These are phyloP conservation scores for Salvator merianae DNA, from an alignment of 2,113 vertebrate species.

Conservation along the genomic window DNA sequence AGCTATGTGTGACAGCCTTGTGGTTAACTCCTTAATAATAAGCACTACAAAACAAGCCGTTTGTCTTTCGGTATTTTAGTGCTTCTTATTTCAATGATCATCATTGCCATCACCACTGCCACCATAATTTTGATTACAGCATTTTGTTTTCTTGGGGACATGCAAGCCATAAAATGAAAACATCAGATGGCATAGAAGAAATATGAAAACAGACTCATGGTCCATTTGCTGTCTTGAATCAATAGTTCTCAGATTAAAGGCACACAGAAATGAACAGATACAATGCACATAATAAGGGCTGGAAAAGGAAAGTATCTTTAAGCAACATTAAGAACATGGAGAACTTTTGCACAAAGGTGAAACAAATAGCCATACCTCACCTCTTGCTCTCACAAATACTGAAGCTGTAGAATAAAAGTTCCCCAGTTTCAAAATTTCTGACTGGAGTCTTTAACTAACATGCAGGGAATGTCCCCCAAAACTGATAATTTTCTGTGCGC, in stretches of 20 bases:
- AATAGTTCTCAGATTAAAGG: accelerated
- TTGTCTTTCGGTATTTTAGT: not conserved
- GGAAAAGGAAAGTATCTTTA: not conserved
- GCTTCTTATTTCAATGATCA: not conserved
- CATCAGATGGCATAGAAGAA: not conserved
- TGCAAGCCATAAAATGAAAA: not conserved
- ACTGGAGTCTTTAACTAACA: no score
- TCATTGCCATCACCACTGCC: no score
- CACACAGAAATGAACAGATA: not conserved
- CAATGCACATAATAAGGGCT: not conserved
- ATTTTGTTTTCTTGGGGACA: not conserved
- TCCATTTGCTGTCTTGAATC: not conserved
- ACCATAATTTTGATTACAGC: no score
- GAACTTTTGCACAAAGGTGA: no score
- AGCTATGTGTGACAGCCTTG: not conserved
- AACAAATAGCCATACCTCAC: no score
- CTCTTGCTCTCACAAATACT: no score
- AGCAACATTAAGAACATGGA: not conserved
- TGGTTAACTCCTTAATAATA: constrained; percentile 33
- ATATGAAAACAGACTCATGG: constrained; percentile 4
- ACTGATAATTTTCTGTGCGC: no score
- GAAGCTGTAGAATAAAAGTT: no score
- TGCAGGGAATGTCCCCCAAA: no score
- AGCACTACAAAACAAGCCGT: not conserved
- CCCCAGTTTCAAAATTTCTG: no score